Base-by-base conservation (phyloP, 2,113 vertebrate species). In the Podarcis cretensis region DNA sequence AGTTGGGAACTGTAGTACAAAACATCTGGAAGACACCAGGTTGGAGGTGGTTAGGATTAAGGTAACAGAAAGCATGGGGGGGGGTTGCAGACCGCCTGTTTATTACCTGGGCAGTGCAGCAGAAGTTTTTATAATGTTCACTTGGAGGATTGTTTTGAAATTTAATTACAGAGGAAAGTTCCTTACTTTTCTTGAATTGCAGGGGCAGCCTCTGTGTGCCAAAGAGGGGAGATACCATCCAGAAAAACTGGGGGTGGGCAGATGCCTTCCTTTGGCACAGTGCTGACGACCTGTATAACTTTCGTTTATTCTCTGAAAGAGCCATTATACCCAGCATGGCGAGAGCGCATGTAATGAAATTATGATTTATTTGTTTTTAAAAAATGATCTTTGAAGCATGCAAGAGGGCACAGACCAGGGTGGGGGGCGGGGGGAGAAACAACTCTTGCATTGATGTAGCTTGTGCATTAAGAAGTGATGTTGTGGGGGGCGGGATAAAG, bases 271-370 rank as follows among this genome's bases (percentile, higher is more conserved):
- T 96, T 93, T 96, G 93, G 95, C 95, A 90, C 87, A 59, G 87
- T 84, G 81, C 18, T 1, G 83, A 75, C 85, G 54, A 54, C 93
- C 94, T 94, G 89, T 92, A 87, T 89, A 92, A 92, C 79, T 74
- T 90, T 89, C 90, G 86, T 92, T 94, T 86, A 94, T 94, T 93
- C 83, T 78, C 92, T 94, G 93, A 95, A 95, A 94, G 89, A 93
- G 91, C 91, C 90, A 90, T 95, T 95, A 89, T 94, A 87, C 89
- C 89, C 93, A 59, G 83, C 93, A 89, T 91, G 90, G 92, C 78
- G 85, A 87, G 87, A 93, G 85, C 84, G 76, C 86, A 84, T 92
- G 92, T 88, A 87, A 0, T 78, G 10, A 35, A 4, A 0, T 1
- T 89, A 85, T 43, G 86, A 91, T 25, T 69, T 21, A 86, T 21